Evolutionary conservation across 1,140 invertebrate species (phyloP), one percentile per base, ranked within the genome.

Genomic region (Caligus rogercresseyi): DNA sequence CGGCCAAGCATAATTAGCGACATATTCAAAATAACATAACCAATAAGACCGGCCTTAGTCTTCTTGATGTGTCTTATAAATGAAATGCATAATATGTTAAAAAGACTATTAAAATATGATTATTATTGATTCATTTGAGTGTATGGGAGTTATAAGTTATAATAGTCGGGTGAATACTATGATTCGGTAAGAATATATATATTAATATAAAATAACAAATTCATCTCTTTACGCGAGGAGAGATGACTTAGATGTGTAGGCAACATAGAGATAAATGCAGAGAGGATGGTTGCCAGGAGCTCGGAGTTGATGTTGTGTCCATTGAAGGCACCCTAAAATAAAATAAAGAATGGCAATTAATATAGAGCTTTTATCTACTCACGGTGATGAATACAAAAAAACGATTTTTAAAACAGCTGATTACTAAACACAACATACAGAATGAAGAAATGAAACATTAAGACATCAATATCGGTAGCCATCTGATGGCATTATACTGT

Each of bases 261-360:
- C 91, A 66, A 85, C 79, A 72, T 92, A 94, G 63, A 88, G 18
- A 93, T 81, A 51, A 86, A 71, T 64, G 85, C 78, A 1, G 87
- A 84, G 1, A 87, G 72, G 25, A 82, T 73, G 13, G 84, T 84
- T 26, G 90, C 91, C 52, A 94, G 75, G 24, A 92, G 81, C 77
- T 96, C 91, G 13, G 87, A 89, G 69, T 91, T 90, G 13, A 96
- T 79, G 82, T 85, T 87, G 4, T 89, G 89, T 15, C 91, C 91
- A 67, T 82, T 84, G 74, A 89, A 94, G 64, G 89, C 83, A 67
- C 89, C 86, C 74, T 77, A 69, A 18, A 74, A 70, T 58, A 55
- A 64, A 21, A 68, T n/a, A 65, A 26, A 23, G 1, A 65, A 18
- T 21, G 26, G 18, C n/a, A 13, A 23, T 2, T 57, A 7, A 25